Base-by-base conservation (phyloP, 2,888 invertebrate species). In the Encarsia formosa region DNA sequence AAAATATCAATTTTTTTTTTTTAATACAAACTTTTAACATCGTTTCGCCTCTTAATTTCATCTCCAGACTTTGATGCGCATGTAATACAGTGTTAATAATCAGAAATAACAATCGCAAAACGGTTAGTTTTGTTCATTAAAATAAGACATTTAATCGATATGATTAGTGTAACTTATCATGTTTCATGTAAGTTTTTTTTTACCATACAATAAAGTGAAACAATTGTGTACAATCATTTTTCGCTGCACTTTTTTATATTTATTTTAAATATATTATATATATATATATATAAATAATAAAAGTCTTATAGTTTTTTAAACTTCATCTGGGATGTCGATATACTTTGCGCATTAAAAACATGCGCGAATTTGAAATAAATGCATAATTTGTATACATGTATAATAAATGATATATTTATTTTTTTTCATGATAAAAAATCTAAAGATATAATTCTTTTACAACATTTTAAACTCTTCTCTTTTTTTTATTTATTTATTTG, bases 41-140 rank as follows among this genome's bases (percentile, higher is more conserved):
- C 45, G 44, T 26, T 47, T 54, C 44, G 44, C 44, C 50, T 50
- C 39, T 47, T 56, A 35, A 39, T 37, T 20, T 39, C 43, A 41
- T 53, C 23, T 48, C 44, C 48, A 51, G 49, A 54, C 41, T 39
- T 47, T 45, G 32, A 57, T 53, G 50, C 48, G 50, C 53, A 39
- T 54, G 57, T 54, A 54, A 48, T 56, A 57, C 46, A 54, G 49
- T 57, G 57, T 57, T 57, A 57, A 57, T 57, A 57, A 54, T 57
- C 57, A 54, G 31, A 50, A 56, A 57, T 57, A 57, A 57, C 57
- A 57, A 57, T 57, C 49, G 57, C 54, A 54, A 57, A 56, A 57
- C 54, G 52, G 54, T 57, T 57, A 57, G 57, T 57, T 54, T 57
- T 54, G 51, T 57, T 51, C 54, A 49, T 34, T 57, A n/a, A n/a